These are phyloP conservation scores for Spinus pinus DNA, from an alignment of 2,797 vertebrate species.

Conservation along the genomic window DNA sequence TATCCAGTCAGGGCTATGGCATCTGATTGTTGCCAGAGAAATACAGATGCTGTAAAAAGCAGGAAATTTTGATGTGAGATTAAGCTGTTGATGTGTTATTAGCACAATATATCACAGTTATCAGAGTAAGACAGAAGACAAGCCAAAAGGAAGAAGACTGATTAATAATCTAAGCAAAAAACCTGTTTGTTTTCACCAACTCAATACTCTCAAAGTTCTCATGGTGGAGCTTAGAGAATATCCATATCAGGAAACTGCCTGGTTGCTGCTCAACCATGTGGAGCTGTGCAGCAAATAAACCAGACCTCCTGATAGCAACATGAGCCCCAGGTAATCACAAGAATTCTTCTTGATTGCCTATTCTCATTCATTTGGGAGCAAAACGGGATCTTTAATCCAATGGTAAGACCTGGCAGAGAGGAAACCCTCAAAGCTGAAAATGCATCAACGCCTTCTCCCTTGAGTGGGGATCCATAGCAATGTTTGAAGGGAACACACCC, in stretches of 20 bases:
- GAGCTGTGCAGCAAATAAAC: background rate
- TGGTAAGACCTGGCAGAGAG: accelerated
- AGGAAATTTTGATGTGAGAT: background rate
- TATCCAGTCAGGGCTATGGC: background rate
- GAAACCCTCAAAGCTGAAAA: background rate
- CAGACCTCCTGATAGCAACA: background rate
- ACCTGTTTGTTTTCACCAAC: background rate
- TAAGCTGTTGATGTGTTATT: background rate
- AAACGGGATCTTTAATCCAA: background rate
- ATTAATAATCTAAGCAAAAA: background rate
- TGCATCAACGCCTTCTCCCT: background rate
- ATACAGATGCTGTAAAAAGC: background rate
- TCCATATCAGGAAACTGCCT: background rate
- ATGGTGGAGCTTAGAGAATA: background rate
- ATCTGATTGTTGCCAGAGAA: background rate
- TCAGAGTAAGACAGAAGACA: background rate
- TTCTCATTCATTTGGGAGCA: background rate
- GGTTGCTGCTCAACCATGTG: background rate
- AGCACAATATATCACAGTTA: background rate
- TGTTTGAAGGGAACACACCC: background rate
- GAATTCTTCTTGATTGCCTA: background rate
- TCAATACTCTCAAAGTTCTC: background rate
- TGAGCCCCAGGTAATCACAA: background rate
- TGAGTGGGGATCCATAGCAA: background rate
- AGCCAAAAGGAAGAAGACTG: background rate